Base-by-base conservation (phyloP, 2,888 invertebrate species). In the Pollenia labialis region DNA sequence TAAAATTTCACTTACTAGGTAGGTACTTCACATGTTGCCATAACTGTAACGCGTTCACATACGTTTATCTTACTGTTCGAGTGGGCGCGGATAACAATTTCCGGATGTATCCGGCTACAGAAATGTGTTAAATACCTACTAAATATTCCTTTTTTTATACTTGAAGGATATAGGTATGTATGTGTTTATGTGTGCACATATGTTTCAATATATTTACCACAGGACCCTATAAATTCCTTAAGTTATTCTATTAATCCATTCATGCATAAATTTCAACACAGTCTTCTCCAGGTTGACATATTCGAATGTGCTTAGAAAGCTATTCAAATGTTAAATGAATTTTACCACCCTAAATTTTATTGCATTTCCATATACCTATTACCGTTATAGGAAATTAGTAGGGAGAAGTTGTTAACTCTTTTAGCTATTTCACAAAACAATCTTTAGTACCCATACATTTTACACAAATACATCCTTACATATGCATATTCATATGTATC, bases 11-110 rank as follows among this genome's bases (percentile, higher is more conserved):
- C 89, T 89, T 89, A 89, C 89, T 89, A 32, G 32, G 32, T 32
- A 32, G 32, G 32, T 32, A 90, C 89, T 90, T 81, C 81, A 85
- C 82, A 85, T 85, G 74, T 85, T 89, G 87, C 89, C 88, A 87
- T 87, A 85, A 85, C 87, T 44, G 71, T 60, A 69, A 80, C 52
- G 76, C 42, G 42, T 74, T 81, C 77, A 84, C 84, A 77, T 68
- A 66, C 11, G 71, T 64, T 68, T 60, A 12, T 16, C 16, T 52
- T 52, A 77, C n/a, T 56, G 48, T 62, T 77, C n/a, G 62, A 74
- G 84, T 87, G 84, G 84, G 84, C 77, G 84, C 84, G 68, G 76
- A 74, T 72, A 81, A 80, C 77, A 81, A 87, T 84, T 87, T 87
- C 77, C 77, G 74, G 52, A 77, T 62, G 79, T 62, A 77, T 81